Base-by-base conservation (phyloP, 1,140 invertebrate species). In the Pseudomyrmex dendroicus region DNA sequence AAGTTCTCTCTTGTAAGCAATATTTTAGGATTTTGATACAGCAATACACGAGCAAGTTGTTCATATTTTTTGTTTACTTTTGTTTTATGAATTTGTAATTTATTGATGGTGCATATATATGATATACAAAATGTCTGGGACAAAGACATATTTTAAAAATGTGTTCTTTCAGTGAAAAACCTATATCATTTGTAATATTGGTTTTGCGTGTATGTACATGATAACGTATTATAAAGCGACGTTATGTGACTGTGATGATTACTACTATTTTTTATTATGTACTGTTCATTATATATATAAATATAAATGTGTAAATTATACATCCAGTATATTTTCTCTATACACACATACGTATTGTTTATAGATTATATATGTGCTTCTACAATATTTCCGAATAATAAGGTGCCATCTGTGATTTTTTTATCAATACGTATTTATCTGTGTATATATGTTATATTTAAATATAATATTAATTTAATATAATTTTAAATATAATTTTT, bases 291-390 rank as follows among this genome's bases (percentile, higher is more conserved):
- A 68, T 9, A 35, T 9, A 35, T 35, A 61, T 68, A 70, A 13
- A 54, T 70, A 78, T 12, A n/a, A 78, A 70, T 78, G 68, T 70
- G 15, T 78, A 59, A 70, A 59, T 57, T 78, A 70, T 70, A 35
- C 35, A 46, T 78, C 48, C 1, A 3, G 68, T 50, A 48, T 59
- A 57, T 78, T 48, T 66, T 35, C 35, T 35, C 35, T 35, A 35
- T 35, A 35, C 35, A 35, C 7, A 35, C 35, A 35, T 35, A 35
- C 35, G 35, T 35, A 35, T 35, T 35, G 35, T 35, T 35, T 78
- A 70, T 68, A 7, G 13, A 70, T 78, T 78, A 78, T 78, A 25
- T 20, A 64, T 64, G 9, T 17, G 25, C 48, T 44, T 46, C 48
- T 25, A 70, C 57, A 9, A 70, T n/a, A 46, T n/a, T 35, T 5